Conservation (phyloP, 2,797 vertebrate species). For the Dermochelys coriacea region DNA sequence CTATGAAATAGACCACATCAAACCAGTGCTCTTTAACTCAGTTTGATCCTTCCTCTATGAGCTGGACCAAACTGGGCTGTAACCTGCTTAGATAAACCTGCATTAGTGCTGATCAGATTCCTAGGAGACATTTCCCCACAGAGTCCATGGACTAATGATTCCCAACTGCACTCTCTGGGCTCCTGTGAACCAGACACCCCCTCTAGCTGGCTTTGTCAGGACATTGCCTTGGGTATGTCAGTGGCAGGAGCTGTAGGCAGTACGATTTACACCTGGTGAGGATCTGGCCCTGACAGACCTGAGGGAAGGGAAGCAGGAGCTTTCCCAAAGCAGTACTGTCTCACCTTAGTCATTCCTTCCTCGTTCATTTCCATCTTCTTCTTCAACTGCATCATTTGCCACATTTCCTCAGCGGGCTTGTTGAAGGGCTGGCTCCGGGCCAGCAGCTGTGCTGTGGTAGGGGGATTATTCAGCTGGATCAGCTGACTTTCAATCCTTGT, state of each 20-base stretch:
- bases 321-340: accelerated
- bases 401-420: constrained; percentile 21
- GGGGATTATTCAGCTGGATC: background rate
- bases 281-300: background rate
- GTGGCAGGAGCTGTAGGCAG: background rate
- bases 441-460: background rate
- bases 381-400: constrained; percentile 70
- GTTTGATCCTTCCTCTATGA: background rate
- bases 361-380: constrained; percentile 72
- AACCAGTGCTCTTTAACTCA: background rate
- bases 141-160: background rate
- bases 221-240: background rate
- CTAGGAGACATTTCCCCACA: background rate
- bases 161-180: background rate
- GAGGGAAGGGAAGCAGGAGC: background rate
- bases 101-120: background rate
- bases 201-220: background rate
- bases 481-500: constrained; percentile 50
- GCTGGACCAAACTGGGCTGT: background rate
- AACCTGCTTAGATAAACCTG: background rate
- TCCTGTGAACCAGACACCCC: background rate
- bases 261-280: background rate
- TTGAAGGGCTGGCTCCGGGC: background rate
- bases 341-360: constrained; percentile 68
- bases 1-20: background rate